Conservation (phyloP, 2,113 vertebrate genomes). For the Bubo blakistoni region DNA sequence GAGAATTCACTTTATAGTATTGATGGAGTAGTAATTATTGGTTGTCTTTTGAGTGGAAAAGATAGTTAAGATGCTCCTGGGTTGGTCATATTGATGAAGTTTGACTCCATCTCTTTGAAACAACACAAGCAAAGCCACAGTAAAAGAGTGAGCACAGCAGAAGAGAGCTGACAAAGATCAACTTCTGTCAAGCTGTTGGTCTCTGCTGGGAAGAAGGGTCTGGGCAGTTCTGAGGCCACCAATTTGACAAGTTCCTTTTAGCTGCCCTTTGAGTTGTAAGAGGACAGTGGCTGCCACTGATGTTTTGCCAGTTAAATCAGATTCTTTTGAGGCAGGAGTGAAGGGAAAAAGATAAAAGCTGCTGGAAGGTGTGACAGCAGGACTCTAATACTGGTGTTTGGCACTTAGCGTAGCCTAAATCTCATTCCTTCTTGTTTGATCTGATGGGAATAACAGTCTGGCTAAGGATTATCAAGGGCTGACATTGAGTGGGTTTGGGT, state of each 20-base stretch:
- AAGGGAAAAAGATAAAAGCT: background rate
- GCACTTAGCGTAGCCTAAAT: background rate
- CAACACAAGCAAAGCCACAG: background rate
- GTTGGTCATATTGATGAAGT: background rate
- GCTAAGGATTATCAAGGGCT: slow-evolving; percentile 8
- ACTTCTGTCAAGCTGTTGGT: rapidly evolving
- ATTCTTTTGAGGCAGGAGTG: background rate
- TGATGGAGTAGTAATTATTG: background rate
- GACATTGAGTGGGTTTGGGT: background rate
- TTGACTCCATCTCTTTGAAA: background rate
- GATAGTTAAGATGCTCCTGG: background rate
- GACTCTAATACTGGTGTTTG: background rate
- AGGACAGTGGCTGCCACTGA: background rate
- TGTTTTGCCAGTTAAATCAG: background rate
- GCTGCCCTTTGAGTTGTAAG: background rate
- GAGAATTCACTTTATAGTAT: background rate
- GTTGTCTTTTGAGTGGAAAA: background rate
- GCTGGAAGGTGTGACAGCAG: background rate
- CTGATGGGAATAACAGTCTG: slow-evolving; percentile 2
- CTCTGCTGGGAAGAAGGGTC: background rate
- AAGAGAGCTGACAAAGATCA: background rate
- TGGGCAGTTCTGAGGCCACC: background rate
- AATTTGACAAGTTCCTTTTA: background rate
- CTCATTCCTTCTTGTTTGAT: slow-evolving; percentile 17
- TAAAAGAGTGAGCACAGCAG: background rate